Evolutionary conservation across 2,888 invertebrate genomes (phyloP).

Genomic region (Hypomecis punctinalis): DNA sequence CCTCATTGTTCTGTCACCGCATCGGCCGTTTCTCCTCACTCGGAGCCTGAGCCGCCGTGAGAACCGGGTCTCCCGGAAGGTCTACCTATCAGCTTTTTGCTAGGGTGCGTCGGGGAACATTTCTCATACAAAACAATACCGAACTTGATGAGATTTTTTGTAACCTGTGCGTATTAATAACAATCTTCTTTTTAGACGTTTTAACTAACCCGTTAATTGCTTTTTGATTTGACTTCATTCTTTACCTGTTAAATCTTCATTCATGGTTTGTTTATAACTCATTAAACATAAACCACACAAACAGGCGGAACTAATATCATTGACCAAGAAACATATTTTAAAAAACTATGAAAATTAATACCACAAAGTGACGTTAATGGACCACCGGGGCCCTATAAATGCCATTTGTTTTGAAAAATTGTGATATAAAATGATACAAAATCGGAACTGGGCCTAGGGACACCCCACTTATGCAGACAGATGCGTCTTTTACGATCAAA

Average conservation of each 20-base stretch:
- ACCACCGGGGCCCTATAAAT: constrained; percentile 41
- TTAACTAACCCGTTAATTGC: constrained; percentile 15
- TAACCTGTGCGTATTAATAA: constrained; percentile 6
- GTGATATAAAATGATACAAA: constrained; percentile 27
- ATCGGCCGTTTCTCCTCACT: constrained; percentile 44
- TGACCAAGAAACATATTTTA: constrained; percentile 10
- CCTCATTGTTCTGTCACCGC: constrained; percentile 61
- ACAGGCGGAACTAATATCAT: constrained; percentile 15
- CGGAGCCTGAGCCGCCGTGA: constrained; percentile 42
- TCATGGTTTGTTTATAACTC: not conserved
- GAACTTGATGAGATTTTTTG: constrained; percentile 14
- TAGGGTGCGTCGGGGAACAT: constrained; percentile 48
- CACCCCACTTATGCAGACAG: constrained; percentile 44
- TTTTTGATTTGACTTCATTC: constrained; percentile 14
- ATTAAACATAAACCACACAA: constrained; percentile 7
- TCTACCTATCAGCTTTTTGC: constrained; percentile 51
- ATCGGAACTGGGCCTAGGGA: constrained; percentile 47
- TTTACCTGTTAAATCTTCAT: not conserved
- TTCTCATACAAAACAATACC: constrained; percentile 13
- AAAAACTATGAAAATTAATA: constrained; percentile 20
- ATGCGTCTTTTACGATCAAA: constrained; percentile 53
- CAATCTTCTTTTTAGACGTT: constrained; percentile 5
- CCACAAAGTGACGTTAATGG: constrained; percentile 33
- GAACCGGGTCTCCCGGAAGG: constrained; percentile 66
- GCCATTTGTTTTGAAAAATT: constrained; percentile 27